Percentiles rank a stretch among this genome's conserved stretches.
Evolutionary conservation across 1,140 invertebrate species (phyloP).

Genomic region (Nasonia vitripennis): DNA sequence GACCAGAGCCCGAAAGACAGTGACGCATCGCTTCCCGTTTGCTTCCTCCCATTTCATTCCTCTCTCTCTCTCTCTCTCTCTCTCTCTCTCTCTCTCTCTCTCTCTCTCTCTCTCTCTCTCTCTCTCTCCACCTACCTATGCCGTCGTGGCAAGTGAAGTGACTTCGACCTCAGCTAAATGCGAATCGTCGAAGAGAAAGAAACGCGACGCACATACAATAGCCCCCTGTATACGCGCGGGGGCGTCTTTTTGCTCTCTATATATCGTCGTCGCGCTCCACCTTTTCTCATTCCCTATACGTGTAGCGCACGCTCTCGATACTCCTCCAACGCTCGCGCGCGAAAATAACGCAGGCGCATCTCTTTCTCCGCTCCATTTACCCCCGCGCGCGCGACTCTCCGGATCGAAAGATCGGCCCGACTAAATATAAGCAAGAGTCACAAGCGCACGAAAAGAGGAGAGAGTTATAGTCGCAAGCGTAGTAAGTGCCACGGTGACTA

Average conservation of each 20-base stretch:
- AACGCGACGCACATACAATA: constrained; percentile 3
- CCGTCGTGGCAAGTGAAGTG: background rate
- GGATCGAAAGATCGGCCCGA: constrained; percentile 67
- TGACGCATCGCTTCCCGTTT: constrained; percentile 45
- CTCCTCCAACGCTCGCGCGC: constrained; percentile 50
- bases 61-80: background rate
- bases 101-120: too few species aligned
- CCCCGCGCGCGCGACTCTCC: constrained; percentile 33
- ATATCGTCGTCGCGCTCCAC: constrained; percentile 37
- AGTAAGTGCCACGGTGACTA: background rate
- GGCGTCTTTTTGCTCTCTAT: constrained; percentile 51
- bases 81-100: too few species aligned
- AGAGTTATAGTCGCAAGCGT: background rate
- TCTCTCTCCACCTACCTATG: background rate
- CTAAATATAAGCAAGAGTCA: constrained; percentile 68
- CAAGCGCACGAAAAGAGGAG: background rate
- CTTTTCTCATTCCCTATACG: constrained; percentile 39
- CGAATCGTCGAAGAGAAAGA: background rate
- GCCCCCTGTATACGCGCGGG: constrained; percentile 23
- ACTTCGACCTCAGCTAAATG: constrained; percentile 16
- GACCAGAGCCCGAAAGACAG: constrained; percentile 18
- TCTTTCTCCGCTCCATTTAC: constrained; percentile 65
- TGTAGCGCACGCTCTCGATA: background rate
- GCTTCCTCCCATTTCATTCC: constrained; percentile 27
- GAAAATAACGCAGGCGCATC: constrained; percentile 61